Evolutionary conservation across 2,888 invertebrate genomes (phyloP).

Genomic region (Glyphotaelius pellucidus): DNA sequence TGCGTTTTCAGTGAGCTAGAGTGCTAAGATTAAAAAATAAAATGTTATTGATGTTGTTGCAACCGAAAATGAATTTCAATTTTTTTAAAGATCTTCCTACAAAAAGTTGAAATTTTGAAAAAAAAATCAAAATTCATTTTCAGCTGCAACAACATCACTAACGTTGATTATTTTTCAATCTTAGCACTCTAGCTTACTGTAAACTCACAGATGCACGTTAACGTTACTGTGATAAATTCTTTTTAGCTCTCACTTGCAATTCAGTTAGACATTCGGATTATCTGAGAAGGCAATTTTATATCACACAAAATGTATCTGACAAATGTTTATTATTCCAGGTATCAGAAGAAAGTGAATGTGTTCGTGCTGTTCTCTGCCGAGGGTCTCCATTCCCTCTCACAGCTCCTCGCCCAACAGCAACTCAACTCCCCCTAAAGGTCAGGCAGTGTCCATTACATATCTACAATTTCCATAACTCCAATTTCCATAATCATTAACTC

Average conservation of each 20-base stretch:
- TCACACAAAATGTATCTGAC: not conserved
- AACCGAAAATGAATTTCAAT: too few relatives aligned
- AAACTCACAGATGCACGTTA: too few relatives aligned
- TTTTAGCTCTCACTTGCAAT: not conserved
- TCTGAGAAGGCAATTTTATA: not conserved
- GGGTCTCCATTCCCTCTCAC: constrained; percentile 93
- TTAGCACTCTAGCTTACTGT: too few relatives aligned
- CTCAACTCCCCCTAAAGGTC: constrained; percentile 84
- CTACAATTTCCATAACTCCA: not conserved
- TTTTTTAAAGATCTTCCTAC: too few relatives aligned
- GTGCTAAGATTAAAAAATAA: too few relatives aligned
- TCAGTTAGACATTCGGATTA: not conserved
- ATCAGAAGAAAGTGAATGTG: constrained; percentile 86
- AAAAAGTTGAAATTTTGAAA: too few relatives aligned
- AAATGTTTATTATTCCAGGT: constrained; percentile 74
- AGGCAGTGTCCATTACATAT: not conserved
- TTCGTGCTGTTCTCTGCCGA: constrained; percentile 91
- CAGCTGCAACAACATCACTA: too few relatives aligned
- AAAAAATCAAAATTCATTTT: too few relatives aligned
- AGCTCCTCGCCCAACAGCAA: constrained; percentile 89
- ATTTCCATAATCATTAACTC: not conserved
- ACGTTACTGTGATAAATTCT: too few relatives aligned
- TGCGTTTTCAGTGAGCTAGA: too few relatives aligned
- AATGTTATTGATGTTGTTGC: too few relatives aligned
- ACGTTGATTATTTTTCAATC: too few relatives aligned